These are phyloP conservation scores for Drosophila testacea DNA, from an alignment of 2,888 invertebrate genomes.

Conservation along the genomic window DNA sequence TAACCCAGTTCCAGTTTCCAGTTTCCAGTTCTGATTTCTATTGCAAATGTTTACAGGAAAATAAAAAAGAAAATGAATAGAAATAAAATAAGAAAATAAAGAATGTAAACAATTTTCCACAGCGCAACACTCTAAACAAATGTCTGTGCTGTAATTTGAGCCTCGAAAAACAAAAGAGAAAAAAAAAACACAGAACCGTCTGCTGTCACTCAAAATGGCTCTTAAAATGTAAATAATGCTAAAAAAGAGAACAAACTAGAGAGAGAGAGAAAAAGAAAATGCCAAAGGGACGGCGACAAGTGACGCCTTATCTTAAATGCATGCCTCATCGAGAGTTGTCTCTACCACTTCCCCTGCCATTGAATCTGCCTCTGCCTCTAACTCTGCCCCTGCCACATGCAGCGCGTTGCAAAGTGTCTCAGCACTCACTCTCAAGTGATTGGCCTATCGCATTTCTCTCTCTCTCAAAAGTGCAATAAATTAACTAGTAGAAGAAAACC, in stretches of 20 bases:
- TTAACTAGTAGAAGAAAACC: slow-evolving; percentile 27
- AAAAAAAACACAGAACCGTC: slow-evolving; percentile 20
- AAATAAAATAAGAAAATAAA: slow-evolving; percentile 19
- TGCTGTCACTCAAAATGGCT: slow-evolving; percentile 64
- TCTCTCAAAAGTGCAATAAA: slow-evolving; percentile 11
- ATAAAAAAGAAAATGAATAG: slow-evolving; percentile 14
- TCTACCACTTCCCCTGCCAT: neutral
- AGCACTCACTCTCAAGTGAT: slow-evolving; percentile 70
- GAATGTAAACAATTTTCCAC: slow-evolving; percentile 56
- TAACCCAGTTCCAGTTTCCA: slow-evolving; percentile 65
- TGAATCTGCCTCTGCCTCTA: no score
- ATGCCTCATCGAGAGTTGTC: slow-evolving; percentile 57
- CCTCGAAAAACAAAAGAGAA: slow-evolving; percentile 22
- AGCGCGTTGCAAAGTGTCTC: slow-evolving; percentile 58
- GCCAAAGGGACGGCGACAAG: slow-evolving; percentile 65
- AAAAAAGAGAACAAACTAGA: slow-evolving; percentile 46
- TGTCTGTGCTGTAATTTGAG: slow-evolving; percentile 61
- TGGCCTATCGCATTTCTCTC: slow-evolving; percentile 76
- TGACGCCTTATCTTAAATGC: slow-evolving; percentile 80
- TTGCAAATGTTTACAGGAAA: slow-evolving; percentile 69
- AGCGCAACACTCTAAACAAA: slow-evolving; percentile 52
- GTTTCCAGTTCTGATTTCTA: slow-evolving; percentile 56
- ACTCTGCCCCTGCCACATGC: neutral
- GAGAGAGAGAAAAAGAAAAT: slow-evolving; percentile 41
- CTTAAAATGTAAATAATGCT: slow-evolving; percentile 78